Conservation (phyloP, 1,140 invertebrate species). For the Drosophila truncata region DNA sequence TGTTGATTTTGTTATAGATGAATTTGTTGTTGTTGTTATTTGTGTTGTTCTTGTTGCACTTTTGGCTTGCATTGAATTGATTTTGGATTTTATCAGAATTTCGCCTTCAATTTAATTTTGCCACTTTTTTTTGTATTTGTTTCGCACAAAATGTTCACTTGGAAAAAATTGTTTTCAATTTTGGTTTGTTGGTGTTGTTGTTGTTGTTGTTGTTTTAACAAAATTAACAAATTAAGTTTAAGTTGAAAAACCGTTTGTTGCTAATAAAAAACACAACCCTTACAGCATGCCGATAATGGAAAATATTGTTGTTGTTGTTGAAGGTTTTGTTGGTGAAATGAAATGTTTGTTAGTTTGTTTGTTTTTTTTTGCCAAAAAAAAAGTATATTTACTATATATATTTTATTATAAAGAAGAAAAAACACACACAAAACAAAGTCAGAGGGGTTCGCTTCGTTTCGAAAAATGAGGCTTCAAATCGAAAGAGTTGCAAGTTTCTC, state of each 20-base stretch:
- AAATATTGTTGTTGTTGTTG: slow-evolving; percentile 22
- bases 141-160: slow-evolving; percentile 40
- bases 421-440: slow-evolving; percentile 41
- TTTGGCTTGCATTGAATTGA: slow-evolving; percentile 48
- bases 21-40: slow-evolving; percentile 31
- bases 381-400: not conserved
- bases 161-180: slow-evolving; percentile 62
- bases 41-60: slow-evolving; percentile 38
- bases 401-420: slow-evolving; percentile 6
- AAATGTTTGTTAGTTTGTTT: slow-evolving; percentile 14
- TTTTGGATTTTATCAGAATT: slow-evolving; percentile 23
- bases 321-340: not conserved
- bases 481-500: slow-evolving; percentile 52
- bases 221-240: slow-evolving; percentile 34
- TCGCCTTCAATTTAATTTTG: slow-evolving; percentile 22
- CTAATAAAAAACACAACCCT: slow-evolving; percentile 52
- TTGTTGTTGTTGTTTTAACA: not conserved
- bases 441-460: slow-evolving; percentile 14
- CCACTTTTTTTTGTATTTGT: slow-evolving; percentile 15
- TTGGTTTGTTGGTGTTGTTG: slow-evolving; percentile 8
- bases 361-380: slow-evolving; percentile 18
- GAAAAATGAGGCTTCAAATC: slow-evolving; percentile 34
- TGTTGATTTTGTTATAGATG: slow-evolving; percentile 28
- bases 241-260: slow-evolving; percentile 30
- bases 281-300: slow-evolving; percentile 25